phyloP scores from a whole-genome alignment of 2,113 vertebrate genomes.

The Stegostoma tigrinum region DNA sequence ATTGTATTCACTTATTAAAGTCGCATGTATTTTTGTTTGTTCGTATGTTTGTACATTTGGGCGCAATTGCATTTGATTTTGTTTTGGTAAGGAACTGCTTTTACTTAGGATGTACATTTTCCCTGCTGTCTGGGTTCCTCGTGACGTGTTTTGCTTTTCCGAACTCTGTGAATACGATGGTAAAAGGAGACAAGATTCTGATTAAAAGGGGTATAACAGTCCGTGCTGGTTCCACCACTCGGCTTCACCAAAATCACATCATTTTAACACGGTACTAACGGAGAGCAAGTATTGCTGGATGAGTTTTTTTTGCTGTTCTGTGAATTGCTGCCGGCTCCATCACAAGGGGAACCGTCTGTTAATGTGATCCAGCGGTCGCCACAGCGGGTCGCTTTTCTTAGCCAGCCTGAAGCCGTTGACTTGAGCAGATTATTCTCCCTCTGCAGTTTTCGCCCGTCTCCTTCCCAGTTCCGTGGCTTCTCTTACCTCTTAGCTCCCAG shows the following conservation, averaged over 20 bases:
- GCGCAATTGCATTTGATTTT: not conserved
- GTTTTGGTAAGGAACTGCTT: not conserved
- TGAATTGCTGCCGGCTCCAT: not conserved
- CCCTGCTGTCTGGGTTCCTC: not conserved
- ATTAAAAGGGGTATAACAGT: not conserved
- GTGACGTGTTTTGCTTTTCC: not conserved
- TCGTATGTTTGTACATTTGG: not conserved
- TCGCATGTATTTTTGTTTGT: not conserved
- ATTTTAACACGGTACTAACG: not conserved
- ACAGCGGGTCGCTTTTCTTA: not conserved
- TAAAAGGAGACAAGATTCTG: not conserved
- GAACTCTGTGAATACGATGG: not conserved
- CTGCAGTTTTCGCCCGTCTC: not conserved
- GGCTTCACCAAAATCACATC: not conserved
- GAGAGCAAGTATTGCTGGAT: not conserved
- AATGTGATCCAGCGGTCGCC: not conserved
- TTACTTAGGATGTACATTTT: not conserved
- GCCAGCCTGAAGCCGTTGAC: not conserved
- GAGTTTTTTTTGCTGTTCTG: not conserved
- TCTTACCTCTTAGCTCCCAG: not conserved
- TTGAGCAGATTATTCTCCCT: not conserved
- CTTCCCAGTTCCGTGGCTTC: not conserved
- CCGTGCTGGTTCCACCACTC: not conserved
- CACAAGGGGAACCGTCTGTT: conserved; percentile 2
- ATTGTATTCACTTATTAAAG: not conserved